These are phyloP conservation scores for Festucalex cinctus DNA, from an alignment of 2,113 vertebrate species.

Conservation along the genomic window DNA sequence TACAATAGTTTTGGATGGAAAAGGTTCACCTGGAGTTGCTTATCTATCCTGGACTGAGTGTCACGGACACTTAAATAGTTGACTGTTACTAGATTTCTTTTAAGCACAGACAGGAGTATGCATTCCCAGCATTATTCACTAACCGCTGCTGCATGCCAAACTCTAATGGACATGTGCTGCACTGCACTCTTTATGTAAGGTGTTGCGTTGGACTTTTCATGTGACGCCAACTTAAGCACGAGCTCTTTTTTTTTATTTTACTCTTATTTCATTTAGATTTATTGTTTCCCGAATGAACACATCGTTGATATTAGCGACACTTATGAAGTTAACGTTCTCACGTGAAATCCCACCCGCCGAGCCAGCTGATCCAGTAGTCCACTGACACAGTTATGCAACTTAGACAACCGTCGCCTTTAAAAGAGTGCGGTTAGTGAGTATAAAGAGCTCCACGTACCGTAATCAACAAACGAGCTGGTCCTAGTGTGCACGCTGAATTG, in stretches of 20 bases:
- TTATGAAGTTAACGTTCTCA: background rate
- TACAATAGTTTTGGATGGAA: background rate
- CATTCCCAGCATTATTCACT: background rate
- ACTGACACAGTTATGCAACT: slow-evolving; percentile 71
- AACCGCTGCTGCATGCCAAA: slow-evolving; percentile 22
- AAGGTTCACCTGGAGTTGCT: background rate
- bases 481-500: background rate
- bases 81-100: background rate
- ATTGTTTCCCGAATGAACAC: background rate
- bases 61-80: background rate
- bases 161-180: slow-evolving; percentile 37
- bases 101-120: background rate
- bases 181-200: slow-evolving; percentile 52
- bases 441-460: slow-evolving; percentile 2
- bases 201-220: slow-evolving; percentile 30
- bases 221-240: slow-evolving; percentile 8
- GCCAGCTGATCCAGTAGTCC: slow-evolving; percentile 12
- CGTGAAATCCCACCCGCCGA: background rate
- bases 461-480: background rate
- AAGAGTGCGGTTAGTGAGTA: no score
- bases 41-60: no score
- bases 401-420: background rate
- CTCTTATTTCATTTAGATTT: background rate
- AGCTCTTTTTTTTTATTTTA: background rate
- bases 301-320: background rate